A percentile compares a stretch with the other conserved stretches of the same genome.
Evolutionary conservation across 2,888 invertebrate genomes (phyloP).

Genomic region (Auanema sp.): DNA sequence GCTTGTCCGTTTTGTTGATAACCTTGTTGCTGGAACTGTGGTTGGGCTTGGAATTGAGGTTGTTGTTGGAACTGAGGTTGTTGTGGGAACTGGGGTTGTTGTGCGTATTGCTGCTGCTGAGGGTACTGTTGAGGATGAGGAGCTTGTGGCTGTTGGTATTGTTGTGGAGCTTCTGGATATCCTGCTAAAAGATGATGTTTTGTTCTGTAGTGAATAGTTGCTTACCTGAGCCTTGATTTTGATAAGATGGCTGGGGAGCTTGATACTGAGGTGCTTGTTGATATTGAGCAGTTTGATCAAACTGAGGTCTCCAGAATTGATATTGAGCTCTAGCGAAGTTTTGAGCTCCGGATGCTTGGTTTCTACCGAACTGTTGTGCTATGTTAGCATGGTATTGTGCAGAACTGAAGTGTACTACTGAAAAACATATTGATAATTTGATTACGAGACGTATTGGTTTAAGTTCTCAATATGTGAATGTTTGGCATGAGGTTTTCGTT

Average conservation of each 20-base stretch:
- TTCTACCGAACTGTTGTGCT: too few relatives aligned
- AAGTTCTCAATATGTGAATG: too few relatives aligned
- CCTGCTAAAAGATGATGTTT: conserved; percentile 5
- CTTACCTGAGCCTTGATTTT: neutral
- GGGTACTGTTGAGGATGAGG: conserved; percentile 16
- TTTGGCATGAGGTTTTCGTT: too few relatives aligned
- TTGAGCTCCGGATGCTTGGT: too few relatives aligned
- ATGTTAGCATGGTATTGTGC: too few relatives aligned
- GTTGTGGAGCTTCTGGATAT: conserved; percentile 16
- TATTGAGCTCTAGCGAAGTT: too few relatives aligned
- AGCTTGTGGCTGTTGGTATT: conserved; percentile 21
- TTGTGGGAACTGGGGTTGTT: conserved; percentile 21
- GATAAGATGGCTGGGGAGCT: neutral
- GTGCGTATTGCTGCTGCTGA: conserved; percentile 17
- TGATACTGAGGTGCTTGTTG: conserved; percentile 4
- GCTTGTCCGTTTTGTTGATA: neutral
- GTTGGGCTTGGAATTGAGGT: conserved; percentile 3
- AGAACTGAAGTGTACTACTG: too few relatives aligned
- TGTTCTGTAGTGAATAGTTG: conserved; percentile 11
- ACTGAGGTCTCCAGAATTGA: too few relatives aligned
- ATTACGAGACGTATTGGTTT: too few relatives aligned
- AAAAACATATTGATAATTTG: too few relatives aligned
- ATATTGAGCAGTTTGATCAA: too few relatives aligned
- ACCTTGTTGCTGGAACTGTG: conserved; percentile 16
- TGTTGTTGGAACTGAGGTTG: conserved; percentile 15